Base-by-base conservation (phyloP, 2,797 vertebrate genomes). In the Helicolenus hilgendorfi region DNA sequence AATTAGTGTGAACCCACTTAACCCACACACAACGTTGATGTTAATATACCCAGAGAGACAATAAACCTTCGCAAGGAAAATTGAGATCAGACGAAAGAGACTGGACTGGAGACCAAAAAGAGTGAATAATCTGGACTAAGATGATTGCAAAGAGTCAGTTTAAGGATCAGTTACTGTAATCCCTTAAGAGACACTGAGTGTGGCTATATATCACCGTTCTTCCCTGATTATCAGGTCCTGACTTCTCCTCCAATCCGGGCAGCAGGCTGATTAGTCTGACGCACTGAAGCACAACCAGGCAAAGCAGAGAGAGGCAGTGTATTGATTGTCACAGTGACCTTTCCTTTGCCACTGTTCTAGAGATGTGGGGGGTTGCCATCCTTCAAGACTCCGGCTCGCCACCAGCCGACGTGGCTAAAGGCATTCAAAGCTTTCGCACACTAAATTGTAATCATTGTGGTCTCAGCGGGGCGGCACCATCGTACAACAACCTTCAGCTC, bases 301-400 rank as follows among this genome's bases (percentile, higher is more conserved):
- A 14, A 14, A 70, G 63, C 7, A 5, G 31, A 63, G 69, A 80
- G 60, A 75, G 27, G 55, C 56, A n/a, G 73, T 13, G 58, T 95
- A 95, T 96, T 93, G 96, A 96, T 96, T 86, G 92, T 89, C 88
- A 94, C 86, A 5, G 79, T 95, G 95, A 95, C 95, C 95, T 96
- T 96, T 94, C 72, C 65, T 72, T 68, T 68, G 69, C 73, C 36
- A 75, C 77, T 60, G 45, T 68, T 81, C 41, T 35, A 24, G 22
- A 81, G 80, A 92, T 79, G 87, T 84, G 81, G 91, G 89, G 88
- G 93, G 79, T 81, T 77, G 86, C 26, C 58, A 45, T 81, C 85
- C 65, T 88, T 77, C 36, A 84, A 83, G 81, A 36, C 53, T 71
- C 26, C 0, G 10, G 18, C 60, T 86, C 84, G 76, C 36, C 45